Conservation (phyloP, 2,797 vertebrate species). For the Rhyacichthys aspro region DNA sequence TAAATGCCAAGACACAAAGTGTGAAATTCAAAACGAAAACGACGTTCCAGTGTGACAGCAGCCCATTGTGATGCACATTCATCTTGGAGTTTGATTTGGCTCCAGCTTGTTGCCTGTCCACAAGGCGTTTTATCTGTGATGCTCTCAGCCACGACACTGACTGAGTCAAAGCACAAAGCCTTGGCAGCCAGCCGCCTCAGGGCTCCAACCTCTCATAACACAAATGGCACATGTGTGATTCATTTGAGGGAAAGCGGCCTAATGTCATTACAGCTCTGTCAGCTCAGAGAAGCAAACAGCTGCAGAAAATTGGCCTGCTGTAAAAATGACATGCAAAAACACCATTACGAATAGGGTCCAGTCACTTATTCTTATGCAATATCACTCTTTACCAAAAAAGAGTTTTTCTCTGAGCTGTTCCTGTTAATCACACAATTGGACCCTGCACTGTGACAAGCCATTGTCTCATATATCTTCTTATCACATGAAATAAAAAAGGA, state of each 20-base stretch:
- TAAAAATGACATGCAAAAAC: conserved; percentile 33
- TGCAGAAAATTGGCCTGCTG: conserved; percentile 32
- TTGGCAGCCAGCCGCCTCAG: conserved; percentile 24
- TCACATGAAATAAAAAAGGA: conserved; percentile 22
- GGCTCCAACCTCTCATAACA: conserved; percentile 34
- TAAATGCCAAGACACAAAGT: conserved; percentile 32
- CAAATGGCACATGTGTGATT: conserved; percentile 58
- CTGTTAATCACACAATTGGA: no score
- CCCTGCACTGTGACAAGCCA: conserved; percentile 48
- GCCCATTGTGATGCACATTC: conserved; percentile 22
- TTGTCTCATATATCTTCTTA: conserved; percentile 49
- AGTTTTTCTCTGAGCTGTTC: no score
- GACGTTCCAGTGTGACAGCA: conserved; percentile 43
- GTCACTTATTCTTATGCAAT: conserved; percentile 31
- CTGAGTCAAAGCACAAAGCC: conserved; percentile 45
- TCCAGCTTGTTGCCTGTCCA: conserved; percentile 27
- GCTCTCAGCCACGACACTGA: conserved; percentile 32
- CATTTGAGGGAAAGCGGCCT: conserved; percentile 43
- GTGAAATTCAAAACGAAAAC: conserved; percentile 58
- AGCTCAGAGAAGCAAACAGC: conserved; percentile 9
- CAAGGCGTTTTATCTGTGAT: conserved; percentile 39
- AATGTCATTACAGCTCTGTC: conserved; percentile 36
- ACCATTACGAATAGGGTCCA: conserved; percentile 47
- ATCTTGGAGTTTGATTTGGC: conserved; percentile 39
- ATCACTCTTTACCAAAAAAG: conserved; percentile 23